Base-by-base conservation (phyloP, 1,140 invertebrate species). In the Marisa cornuarietis region DNA sequence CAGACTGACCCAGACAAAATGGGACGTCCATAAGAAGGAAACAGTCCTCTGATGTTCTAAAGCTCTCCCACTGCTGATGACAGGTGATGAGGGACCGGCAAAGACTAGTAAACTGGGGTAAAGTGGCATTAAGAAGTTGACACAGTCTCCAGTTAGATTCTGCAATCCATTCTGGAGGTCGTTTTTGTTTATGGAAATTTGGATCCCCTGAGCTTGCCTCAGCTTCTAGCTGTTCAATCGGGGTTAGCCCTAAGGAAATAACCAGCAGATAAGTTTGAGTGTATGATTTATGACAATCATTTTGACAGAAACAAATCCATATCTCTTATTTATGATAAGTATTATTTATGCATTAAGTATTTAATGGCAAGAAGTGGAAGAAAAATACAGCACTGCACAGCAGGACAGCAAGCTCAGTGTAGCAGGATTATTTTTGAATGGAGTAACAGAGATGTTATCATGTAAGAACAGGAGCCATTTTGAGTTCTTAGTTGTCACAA, bases 71-170 rank as follows among this genome's bases (percentile, higher is more conserved):
- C 79, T 91, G 90, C n/a, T 75, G 62, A 0, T 84, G 63, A 76
- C 84, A 81, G 52, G 83, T 85, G 42, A 84, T 79, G 11, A 91
- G 84, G 78, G 88, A 88, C 14, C 84, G 83, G 80, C 89, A 88
- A 16, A 91, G 83, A 14, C 83, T 77, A 20, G 78, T 76, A 82
- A 88, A 89, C 7, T 66, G 71, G 20, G 85, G 79, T 16, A 90
- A 42, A 10, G 81, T 86, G n/a, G 84, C 84, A 49, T 90, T 88
- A 22, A 90, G 77, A 77, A 88, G 83, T 79, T 89, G 88, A 78
- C 88, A 89, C 73, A 88, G 88, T 68, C 75, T 69, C 90, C 90
- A 91, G 82, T 84, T 86, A 31, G 83, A 63, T 7, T 89, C 87
- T 16, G 71, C 79, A 22, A 90, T 79, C 89, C 89, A 90, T 3